phyloP scores from a whole-genome alignment of 2,113 vertebrate species.

The Cyphomyrus discorhynchus region DNA sequence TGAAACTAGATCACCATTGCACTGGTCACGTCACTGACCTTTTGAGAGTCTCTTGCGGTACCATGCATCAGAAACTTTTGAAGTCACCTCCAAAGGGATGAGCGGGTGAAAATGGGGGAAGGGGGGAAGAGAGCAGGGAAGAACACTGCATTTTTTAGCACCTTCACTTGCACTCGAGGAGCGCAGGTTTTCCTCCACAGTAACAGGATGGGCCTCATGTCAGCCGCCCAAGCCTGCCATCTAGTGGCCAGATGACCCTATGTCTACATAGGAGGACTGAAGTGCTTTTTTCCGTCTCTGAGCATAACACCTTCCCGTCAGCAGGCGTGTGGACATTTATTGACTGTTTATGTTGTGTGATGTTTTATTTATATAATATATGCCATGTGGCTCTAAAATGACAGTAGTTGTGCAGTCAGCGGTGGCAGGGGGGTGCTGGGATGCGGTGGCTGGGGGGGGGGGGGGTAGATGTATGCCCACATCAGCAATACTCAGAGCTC shows the following conservation, averaged over 20 bases:
- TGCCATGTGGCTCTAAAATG: background rate
- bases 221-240: conserved; percentile 8
- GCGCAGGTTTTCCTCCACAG: background rate
- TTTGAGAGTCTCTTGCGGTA: background rate
- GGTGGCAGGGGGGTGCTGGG: background rate
- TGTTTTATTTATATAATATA: conserved; percentile 4
- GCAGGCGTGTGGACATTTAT: background rate
- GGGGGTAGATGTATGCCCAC: background rate
- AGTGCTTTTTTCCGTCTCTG: background rate
- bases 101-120: background rate
- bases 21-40: background rate
- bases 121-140: background rate
- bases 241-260: conserved; percentile 10
- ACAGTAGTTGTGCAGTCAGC: background rate
- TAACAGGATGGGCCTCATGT: background rate
- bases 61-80: background rate
- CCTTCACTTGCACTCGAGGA: background rate
- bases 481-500: background rate
- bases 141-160: conserved; percentile 14
- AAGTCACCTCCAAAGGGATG: background rate
- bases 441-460: background rate
- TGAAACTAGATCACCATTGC: background rate
- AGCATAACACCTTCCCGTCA: background rate
- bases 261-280: background rate
- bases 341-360: background rate